phyloP scores from a whole-genome alignment of 2,888 invertebrate species.

The Syrista parreyssii region DNA sequence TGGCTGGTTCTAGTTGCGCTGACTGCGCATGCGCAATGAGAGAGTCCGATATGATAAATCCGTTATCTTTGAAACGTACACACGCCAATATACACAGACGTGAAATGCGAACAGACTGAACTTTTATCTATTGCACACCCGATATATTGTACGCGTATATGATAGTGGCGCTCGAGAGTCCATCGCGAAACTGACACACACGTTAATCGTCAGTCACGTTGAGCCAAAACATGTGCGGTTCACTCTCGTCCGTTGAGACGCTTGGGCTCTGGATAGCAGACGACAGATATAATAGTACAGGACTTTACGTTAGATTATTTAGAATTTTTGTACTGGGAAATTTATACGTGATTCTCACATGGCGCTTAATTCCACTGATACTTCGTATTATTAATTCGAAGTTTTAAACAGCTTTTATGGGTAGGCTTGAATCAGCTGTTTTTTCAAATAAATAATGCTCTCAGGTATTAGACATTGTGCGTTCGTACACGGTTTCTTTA shows the following conservation, averaged over 20 bases:
- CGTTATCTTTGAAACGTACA: constrained; percentile 48
- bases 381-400: neutral
- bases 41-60: constrained; percentile 59
- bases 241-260: neutral
- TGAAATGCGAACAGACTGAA: neutral
- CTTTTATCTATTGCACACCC: constrained; percentile 23
- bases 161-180: constrained; percentile 20
- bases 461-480: neutral
- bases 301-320: neutral
- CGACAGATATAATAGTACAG: neutral
- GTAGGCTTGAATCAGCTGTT: neutral
- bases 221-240: neutral
- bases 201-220: neutral
- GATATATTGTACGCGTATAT: constrained; percentile 26
- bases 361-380: neutral
- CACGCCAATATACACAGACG: constrained; percentile 2
- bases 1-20: neutral
- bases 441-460: neutral
- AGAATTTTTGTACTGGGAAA: neutral
- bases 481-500: neutral
- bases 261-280: neutral
- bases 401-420: neutral
- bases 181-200: constrained; percentile 14
- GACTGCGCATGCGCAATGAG: constrained; percentile 41
- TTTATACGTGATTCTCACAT: neutral